phyloP scores from a whole-genome alignment of 1,140 invertebrate species.

The Aphis gossypii region DNA sequence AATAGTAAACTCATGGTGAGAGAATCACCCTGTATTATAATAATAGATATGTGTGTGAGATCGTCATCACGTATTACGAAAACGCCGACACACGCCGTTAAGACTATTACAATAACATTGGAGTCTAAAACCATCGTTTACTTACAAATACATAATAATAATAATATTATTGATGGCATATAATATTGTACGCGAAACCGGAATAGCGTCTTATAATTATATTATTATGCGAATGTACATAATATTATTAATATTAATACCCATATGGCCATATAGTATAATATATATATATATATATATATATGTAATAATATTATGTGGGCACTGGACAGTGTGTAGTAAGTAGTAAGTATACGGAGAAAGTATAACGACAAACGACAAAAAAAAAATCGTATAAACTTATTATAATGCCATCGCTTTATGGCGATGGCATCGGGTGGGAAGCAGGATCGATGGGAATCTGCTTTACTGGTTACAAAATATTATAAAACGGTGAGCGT shows the following conservation, averaged over 20 bases:
- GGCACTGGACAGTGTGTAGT: background rate
- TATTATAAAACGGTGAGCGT: background rate
- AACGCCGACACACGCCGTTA: background rate
- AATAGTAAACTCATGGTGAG: no score
- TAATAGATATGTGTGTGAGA: background rate
- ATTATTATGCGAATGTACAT: background rate
- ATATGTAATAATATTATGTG: background rate
- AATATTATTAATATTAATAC: background rate
- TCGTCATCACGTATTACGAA: background rate
- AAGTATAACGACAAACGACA: background rate
- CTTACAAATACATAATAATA: background rate
- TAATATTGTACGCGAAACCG: background rate
- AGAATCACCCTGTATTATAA: background rate
- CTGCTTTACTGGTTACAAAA: background rate
- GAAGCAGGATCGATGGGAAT: background rate
- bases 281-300: background rate
- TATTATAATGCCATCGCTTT: background rate
- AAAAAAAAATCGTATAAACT: background rate
- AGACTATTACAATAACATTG: background rate
- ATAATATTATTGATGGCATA: background rate
- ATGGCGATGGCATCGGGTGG: background rate
- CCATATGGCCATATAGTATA: no score
- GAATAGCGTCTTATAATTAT: background rate
- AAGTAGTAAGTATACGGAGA: background rate
- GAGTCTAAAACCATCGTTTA: background rate